A percentile compares a stretch with the other conserved stretches of the same genome.
These are phyloP conservation scores for Lindbergichthys nudifrons DNA, from an alignment of 2,797 vertebrate genomes.

Conservation along the genomic window DNA sequence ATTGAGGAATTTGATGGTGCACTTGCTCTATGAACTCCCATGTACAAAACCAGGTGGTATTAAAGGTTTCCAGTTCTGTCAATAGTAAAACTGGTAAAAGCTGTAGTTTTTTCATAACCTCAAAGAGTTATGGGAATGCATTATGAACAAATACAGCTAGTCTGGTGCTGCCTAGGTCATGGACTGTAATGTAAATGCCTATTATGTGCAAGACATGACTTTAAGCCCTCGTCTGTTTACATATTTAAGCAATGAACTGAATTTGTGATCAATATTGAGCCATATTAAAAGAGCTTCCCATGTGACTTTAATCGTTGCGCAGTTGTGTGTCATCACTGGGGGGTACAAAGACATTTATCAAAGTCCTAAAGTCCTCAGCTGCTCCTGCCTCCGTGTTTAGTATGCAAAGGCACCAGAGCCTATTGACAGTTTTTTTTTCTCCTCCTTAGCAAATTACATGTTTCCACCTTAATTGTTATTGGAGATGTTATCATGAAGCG, in stretches of 20 bases:
- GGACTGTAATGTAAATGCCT: neutral
- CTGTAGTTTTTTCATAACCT: neutral
- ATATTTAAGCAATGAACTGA: neutral
- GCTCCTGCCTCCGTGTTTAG: conserved; percentile 64
- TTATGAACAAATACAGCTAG: conserved; percentile 15
- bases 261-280: neutral
- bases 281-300: neutral
- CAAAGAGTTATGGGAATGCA: conserved; percentile 33
- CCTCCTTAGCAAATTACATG: conserved; percentile 80
- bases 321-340: neutral
- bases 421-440: conserved; percentile 77
- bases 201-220: neutral
- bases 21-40: conserved; percentile 11
- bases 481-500: conserved; percentile 86
- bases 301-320: too few relatives aligned
- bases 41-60: conserved; percentile 12
- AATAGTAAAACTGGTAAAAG: too few relatives aligned
- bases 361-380: conserved; percentile 7
- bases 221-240: neutral
- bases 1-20: conserved; percentile 10
- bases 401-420: conserved; percentile 78
- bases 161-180: conserved; percentile 14
- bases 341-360: conserved; percentile 17
- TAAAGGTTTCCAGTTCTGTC: neutral
- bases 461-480: conserved; percentile 88